phyloP scores from a whole-genome alignment of 2,888 invertebrate genomes.

The Pristionchus japonicus region DNA sequence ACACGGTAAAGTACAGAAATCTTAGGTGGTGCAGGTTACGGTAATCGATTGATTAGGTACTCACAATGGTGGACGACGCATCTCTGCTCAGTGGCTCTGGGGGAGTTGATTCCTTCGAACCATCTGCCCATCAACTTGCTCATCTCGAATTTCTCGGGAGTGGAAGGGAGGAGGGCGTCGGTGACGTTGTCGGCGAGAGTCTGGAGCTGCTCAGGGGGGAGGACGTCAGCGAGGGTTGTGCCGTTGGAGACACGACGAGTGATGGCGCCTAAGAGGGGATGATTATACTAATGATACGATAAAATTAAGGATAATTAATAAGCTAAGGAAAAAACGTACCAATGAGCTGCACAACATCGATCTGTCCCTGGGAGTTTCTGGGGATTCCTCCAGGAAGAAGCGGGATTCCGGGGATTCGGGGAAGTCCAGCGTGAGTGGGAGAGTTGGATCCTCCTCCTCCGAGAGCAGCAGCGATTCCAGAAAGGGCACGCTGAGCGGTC shows the following conservation, averaged over 20 bases:
- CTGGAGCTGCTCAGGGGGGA: slow-evolving; percentile 75
- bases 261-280: slow-evolving; percentile 64
- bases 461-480: slow-evolving; percentile 84
- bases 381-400: slow-evolving; percentile 74
- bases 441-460: slow-evolving; percentile 81
- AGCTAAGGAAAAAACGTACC: slow-evolving; percentile 52
- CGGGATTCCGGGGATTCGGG: slow-evolving; percentile 74
- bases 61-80: slow-evolving; percentile 75
- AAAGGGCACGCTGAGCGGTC: slow-evolving; percentile 76
- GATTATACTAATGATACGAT: too few species aligned
- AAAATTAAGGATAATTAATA: too few species aligned
- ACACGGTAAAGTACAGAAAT: not conserved
- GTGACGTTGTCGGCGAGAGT: slow-evolving; percentile 75
- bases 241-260: slow-evolving; percentile 75
- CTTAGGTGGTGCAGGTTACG: not conserved
- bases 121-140: slow-evolving; percentile 75
- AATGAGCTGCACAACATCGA: slow-evolving; percentile 74
- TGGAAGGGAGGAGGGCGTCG: slow-evolving; percentile 73
- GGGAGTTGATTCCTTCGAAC: slow-evolving; percentile 74
- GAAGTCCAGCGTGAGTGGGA: slow-evolving; percentile 74
- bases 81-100: slow-evolving; percentile 73
- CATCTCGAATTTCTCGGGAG: slow-evolving; percentile 73
- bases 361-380: slow-evolving; percentile 74
- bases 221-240: slow-evolving; percentile 74
- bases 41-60: slow-evolving; percentile 42